Percentiles rank a stretch among this genome's conserved stretches.
Evolutionary conservation across 1,140 invertebrate species (phyloP).

Genomic region (Eupristina koningsbergeri): DNA sequence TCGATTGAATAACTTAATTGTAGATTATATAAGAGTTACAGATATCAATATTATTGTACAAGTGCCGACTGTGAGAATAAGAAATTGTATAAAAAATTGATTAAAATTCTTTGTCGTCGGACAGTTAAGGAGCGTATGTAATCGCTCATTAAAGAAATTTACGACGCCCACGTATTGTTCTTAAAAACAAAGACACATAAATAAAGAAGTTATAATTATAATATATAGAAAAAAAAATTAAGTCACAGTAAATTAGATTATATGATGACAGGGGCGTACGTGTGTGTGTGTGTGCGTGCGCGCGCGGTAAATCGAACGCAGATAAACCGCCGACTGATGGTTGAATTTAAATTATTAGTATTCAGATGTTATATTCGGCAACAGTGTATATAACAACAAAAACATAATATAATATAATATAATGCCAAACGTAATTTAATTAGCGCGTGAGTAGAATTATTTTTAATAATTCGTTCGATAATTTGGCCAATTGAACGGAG

Average conservation of each 20-base stretch:
- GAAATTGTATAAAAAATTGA: neutral
- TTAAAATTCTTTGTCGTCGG: no score
- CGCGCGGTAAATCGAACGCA: neutral
- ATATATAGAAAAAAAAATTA: neutral
- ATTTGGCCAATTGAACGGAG: no score
- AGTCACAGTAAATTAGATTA: neutral
- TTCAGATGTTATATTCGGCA: no score
- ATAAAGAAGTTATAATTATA: neutral
- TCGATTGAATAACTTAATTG: no score
- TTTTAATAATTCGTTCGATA: no score
- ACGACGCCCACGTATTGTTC: neutral
- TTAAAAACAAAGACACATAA: neutral
- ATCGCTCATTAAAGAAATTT: neutral
- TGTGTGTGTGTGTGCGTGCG: neutral
- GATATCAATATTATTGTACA: neutral
- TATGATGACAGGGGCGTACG: neutral
- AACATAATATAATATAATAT: no score
- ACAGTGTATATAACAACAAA: no score
- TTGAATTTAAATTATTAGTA: no score
- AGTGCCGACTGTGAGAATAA: neutral
- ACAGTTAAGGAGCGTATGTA: neutral
- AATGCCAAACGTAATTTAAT: no score
- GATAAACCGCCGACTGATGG: neutral
- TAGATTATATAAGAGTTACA: no score
- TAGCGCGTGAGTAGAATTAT: no score